Evolutionary conservation across 2,888 invertebrate species (phyloP).

Genomic region (Salpingus planirostris): DNA sequence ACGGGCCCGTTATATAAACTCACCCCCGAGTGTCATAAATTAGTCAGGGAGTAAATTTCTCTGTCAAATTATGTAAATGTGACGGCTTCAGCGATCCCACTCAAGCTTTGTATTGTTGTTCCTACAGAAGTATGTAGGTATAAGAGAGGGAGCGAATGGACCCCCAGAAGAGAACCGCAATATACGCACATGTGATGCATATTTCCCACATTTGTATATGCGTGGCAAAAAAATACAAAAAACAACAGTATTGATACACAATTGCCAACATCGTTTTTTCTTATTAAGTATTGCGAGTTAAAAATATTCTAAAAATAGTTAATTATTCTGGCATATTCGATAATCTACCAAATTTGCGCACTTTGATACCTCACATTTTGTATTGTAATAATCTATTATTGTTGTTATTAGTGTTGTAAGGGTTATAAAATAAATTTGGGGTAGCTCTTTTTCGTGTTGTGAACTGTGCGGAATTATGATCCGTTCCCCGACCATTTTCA

Average conservation of each 20-base stretch:
- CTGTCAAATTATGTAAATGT: conserved; percentile 42
- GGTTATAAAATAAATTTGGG: too few species aligned
- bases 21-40: conserved; percentile 39
- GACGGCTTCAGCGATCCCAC: conserved; percentile 32
- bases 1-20: conserved; percentile 36
- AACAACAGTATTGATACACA: not conserved
- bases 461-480: conserved; percentile 13
- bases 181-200: not conserved
- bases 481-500: conserved; percentile 16
- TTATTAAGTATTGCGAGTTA: too few species aligned
- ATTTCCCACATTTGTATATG: too few species aligned
- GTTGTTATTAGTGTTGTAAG: too few species aligned
- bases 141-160: not conserved
- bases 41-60: conserved; percentile 42
- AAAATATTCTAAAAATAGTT: too few species aligned
- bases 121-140: conserved; percentile 21
- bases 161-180: not conserved
- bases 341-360: too few species aligned
- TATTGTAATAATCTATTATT: too few species aligned
- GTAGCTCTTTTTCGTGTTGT: too few species aligned
- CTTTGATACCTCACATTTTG: too few species aligned
- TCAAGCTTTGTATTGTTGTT: conserved; percentile 23
- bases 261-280: too few species aligned
- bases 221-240: not conserved
- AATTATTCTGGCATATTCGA: too few species aligned